phyloP scores from a whole-genome alignment of 2,888 invertebrate species.

The Nymphalis polychloros region DNA sequence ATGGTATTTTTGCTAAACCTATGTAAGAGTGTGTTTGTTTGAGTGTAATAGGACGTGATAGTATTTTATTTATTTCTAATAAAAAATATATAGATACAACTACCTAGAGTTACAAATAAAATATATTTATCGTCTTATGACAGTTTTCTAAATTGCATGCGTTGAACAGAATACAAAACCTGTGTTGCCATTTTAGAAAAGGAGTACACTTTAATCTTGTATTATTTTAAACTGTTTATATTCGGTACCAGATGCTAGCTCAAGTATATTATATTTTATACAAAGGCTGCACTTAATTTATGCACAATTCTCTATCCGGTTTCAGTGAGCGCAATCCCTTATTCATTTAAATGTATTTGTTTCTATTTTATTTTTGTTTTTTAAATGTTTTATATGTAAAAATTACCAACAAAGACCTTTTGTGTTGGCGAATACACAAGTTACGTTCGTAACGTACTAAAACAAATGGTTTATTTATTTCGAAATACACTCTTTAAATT shows the following conservation, averaged over 20 bases:
- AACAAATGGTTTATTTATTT: too few relatives aligned
- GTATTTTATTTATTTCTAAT: too few relatives aligned
- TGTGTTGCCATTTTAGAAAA: conserved; percentile 15
- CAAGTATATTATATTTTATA: conserved; percentile 63
- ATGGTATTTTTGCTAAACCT: too few relatives aligned
- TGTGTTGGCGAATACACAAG: too few relatives aligned
- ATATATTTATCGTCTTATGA: neutral
- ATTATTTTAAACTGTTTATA: conserved; percentile 65
- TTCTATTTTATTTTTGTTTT: too few relatives aligned
- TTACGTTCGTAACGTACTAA: too few relatives aligned
- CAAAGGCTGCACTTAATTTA: conserved; percentile 68
- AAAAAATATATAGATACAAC: too few relatives aligned
- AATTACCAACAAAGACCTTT: too few relatives aligned
- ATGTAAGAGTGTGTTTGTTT: too few relatives aligned
- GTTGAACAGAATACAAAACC: conserved; percentile 24
- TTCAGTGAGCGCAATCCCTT: conserved; percentile 66
- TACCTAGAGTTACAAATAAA: neutral
- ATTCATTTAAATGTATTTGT: neutral
- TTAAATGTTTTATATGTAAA: too few relatives aligned
- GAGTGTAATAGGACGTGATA: too few relatives aligned
- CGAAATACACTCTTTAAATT: too few relatives aligned
- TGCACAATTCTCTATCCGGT: conserved; percentile 65
- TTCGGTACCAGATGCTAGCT: conserved; percentile 56
- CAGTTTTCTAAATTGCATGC: conserved; percentile 18
- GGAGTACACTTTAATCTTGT: conserved; percentile 50